These are phyloP conservation scores for Syritta pipiens DNA, from an alignment of 2,888 invertebrate genomes.

Conservation along the genomic window DNA sequence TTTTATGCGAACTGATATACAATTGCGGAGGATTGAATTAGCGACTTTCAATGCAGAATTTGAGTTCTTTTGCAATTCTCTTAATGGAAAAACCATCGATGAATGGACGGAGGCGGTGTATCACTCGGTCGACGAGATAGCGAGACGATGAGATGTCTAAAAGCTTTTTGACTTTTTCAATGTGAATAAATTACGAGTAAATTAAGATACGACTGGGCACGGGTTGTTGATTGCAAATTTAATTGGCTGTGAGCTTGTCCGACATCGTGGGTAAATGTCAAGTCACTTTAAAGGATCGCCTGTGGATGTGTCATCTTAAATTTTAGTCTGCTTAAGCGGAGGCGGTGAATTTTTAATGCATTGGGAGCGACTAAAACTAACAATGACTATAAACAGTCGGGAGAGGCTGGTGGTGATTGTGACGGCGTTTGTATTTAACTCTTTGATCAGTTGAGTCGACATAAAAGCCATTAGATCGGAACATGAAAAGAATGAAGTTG, in stretches of 20 bases:
- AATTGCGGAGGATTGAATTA: constrained; percentile 44
- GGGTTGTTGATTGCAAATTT: not conserved
- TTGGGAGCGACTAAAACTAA: no score
- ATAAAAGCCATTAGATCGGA: no score
- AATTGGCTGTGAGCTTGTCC: no score
- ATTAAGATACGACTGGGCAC: constrained; percentile 33
- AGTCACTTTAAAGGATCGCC: not conserved
- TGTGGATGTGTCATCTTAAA: constrained; percentile 17
- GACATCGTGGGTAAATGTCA: not conserved
- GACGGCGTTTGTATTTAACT: no score
- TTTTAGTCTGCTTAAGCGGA: not conserved
- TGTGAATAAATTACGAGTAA: constrained; percentile 47
- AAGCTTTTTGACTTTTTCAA: constrained; percentile 54
- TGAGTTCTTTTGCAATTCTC: constrained; percentile 14
- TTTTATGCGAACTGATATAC: constrained; percentile 44
- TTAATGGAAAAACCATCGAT: constrained; percentile 41
- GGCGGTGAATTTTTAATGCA: no score
- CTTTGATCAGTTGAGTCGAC: no score
- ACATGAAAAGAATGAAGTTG: no score
- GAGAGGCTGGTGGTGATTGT: no score
- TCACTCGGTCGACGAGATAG: no score
- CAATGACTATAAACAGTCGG: no score
- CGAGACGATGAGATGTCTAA: constrained; percentile 34
- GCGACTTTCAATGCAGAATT: not conserved
- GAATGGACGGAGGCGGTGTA: no score